Evolutionary conservation across 2,888 invertebrate genomes (phyloP).

Genomic region (Catonia carolina): DNA sequence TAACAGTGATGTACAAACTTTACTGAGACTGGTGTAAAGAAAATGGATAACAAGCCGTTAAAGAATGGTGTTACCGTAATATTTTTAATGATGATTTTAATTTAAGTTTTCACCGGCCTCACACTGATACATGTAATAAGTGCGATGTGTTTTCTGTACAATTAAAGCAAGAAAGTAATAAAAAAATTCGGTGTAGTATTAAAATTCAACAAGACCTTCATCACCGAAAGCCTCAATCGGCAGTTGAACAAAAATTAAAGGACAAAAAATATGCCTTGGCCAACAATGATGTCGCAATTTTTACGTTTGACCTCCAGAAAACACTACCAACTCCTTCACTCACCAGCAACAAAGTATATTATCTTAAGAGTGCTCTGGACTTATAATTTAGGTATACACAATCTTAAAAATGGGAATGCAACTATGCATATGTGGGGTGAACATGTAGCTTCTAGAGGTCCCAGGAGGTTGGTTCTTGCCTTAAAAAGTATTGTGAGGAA

Average conservation of each 20-base stretch:
- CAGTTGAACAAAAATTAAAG: background rate
- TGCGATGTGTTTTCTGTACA: background rate
- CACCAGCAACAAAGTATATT: slow-evolving; percentile 37
- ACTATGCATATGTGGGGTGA: slow-evolving; percentile 35
- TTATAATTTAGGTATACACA: slow-evolving; percentile 35
- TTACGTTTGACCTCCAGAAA: slow-evolving; percentile 24
- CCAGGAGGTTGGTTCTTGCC: slow-evolving; percentile 23
- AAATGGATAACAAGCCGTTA: background rate
- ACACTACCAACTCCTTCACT: slow-evolving; percentile 36
- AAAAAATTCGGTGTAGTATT: background rate
- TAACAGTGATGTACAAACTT: background rate
- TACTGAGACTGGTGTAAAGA: background rate
- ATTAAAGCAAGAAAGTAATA: background rate
- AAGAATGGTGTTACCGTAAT: slow-evolving; percentile 1
- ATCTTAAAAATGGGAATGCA: slow-evolving; percentile 28
- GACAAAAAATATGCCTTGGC: slow-evolving; percentile 5
- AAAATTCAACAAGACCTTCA: background rate
- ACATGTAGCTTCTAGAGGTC: slow-evolving; percentile 27
- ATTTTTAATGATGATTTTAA: background rate
- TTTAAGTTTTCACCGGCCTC: background rate
- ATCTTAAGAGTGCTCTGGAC: slow-evolving; percentile 35
- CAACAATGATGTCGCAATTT: background rate
- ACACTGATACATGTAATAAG: slow-evolving; percentile 1
- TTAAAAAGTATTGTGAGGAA: slow-evolving; percentile 15
- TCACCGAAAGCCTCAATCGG: background rate